Evolutionary conservation across 2,888 invertebrate species (phyloP).

Genomic region (Trimorus sp.): DNA sequence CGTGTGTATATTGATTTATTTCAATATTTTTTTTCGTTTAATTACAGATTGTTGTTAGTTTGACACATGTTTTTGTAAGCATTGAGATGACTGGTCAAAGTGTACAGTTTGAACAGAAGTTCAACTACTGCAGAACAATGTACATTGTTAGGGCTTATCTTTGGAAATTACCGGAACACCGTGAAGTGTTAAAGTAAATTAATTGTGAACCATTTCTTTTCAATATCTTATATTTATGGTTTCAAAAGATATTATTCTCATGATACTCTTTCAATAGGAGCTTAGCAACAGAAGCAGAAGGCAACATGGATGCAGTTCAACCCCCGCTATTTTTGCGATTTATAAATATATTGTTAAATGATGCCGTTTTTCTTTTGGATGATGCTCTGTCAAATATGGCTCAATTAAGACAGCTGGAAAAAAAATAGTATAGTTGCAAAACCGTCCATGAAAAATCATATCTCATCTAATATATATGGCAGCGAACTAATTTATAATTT

Average conservation of each 20-base stretch:
- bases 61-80: conserved; percentile 96
- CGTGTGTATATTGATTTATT: too few relatives aligned
- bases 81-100: conserved; percentile 99
- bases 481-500: neutral
- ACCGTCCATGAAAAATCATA: neutral
- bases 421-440: conserved; percentile 84
- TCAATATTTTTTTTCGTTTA: too few relatives aligned
- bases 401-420: conserved; percentile 91
- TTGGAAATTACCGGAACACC: conserved; percentile 92
- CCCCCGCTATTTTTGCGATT: conserved; percentile 97
- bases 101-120: conserved; percentile 98
- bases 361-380: conserved; percentile 97
- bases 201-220: too few relatives aligned
- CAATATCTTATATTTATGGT: too few relatives aligned
- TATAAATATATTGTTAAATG: conserved; percentile 97
- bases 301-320: conserved; percentile 93
- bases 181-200: conserved; percentile 87
- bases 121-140: conserved; percentile 98
- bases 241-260: too few relatives aligned
- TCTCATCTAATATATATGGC: too few relatives aligned
- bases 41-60: conserved; percentile 88
- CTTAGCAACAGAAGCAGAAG: conserved; percentile 90
- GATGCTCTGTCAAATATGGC: conserved; percentile 95
- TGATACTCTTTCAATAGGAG: conserved; percentile 81
- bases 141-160: conserved; percentile 95